phyloP scores from a whole-genome alignment of 2,113 vertebrate species.

The Parus major region DNA sequence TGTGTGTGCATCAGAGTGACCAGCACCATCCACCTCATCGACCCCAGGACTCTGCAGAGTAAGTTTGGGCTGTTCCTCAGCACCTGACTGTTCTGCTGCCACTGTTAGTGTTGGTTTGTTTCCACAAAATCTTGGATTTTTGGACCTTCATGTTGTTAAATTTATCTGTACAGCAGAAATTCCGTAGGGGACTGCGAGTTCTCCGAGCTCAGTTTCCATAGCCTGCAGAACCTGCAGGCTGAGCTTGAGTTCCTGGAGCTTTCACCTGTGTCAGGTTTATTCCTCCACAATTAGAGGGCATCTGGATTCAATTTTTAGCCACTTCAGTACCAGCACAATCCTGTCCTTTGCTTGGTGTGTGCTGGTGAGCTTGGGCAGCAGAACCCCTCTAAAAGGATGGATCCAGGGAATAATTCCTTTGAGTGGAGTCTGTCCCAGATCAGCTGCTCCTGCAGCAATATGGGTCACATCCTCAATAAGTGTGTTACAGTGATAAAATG shows the following conservation, averaged over 20 bases:
- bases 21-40: slow-evolving; percentile 91
- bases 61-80: slow-evolving; percentile 38
- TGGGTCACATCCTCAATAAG: neutral
- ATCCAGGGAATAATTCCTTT: neutral
- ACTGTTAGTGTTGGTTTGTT: neutral
- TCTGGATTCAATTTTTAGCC: neutral
- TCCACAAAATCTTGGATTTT: neutral
- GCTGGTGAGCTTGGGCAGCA: neutral
- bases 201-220: neutral
- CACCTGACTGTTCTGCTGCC: neutral
- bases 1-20: slow-evolving; percentile 93
- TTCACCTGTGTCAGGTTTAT: neutral
- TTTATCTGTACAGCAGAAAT: neutral
- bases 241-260: neutral
- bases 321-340: neutral
- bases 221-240: neutral
- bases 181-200: fast-evolving
- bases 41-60: slow-evolving; percentile 93
- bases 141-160: neutral
- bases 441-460: neutral
- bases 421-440: neutral
- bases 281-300: neutral
- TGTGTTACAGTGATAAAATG: neutral
- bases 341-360: neutral
- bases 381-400: neutral